Base-by-base conservation (phyloP, 35 echinoderm and acorn worm genomes). In the Holothuria glaberrima region DNA sequence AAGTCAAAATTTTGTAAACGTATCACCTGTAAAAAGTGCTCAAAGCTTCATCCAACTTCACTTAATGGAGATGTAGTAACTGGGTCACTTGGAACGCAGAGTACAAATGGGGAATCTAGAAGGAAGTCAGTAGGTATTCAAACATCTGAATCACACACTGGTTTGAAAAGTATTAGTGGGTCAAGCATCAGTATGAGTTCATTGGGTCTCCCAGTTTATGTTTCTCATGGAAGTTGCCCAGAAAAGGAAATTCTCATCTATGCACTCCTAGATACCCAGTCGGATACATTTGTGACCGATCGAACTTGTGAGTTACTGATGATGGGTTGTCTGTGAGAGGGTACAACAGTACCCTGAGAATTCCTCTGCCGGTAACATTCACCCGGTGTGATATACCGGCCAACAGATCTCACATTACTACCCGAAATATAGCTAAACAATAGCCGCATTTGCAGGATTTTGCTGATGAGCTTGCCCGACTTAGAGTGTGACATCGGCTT, bases 341-440 rank as follows among this genome's bases (percentile, higher is more conserved):
- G 41, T 78, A 78, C 30, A 36, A 46, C 10, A 24, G 12, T 78
- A 5, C 74, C 0, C 14, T 3, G 2, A 78, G 22, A 46, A 92
- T 95, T 28, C 26, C 85, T n/a, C 59, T 95, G 29, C 90, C 90
- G 36, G 36, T 69, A 0, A 33, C 94, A n/a, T 96, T 54, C 36
- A 93, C 87, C 1, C 34, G 94, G 65, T 30, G 60, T 4, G 33
- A 77, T 18, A 96, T 96, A 65, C 94, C 94, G 14, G 94, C 71
- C 5, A 96, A 92, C 32, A 65, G 91, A 26, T 35, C 92, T 2
- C 90, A 95, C 9, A 95, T 95, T 27, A 77, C 91, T 30, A 95
- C 94, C 0, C 72, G 91, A 1, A 75, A 88, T n/a, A 89, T 91
- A 56, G 94, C 89, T 2, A 80, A 30, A 25, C 36, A 72, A 7